Percentiles rank a stretch among this genome's conserved stretches.
These are phyloP conservation scores for Nasonia giraulti DNA, from an alignment of 1,140 invertebrate species.

Conservation along the genomic window DNA sequence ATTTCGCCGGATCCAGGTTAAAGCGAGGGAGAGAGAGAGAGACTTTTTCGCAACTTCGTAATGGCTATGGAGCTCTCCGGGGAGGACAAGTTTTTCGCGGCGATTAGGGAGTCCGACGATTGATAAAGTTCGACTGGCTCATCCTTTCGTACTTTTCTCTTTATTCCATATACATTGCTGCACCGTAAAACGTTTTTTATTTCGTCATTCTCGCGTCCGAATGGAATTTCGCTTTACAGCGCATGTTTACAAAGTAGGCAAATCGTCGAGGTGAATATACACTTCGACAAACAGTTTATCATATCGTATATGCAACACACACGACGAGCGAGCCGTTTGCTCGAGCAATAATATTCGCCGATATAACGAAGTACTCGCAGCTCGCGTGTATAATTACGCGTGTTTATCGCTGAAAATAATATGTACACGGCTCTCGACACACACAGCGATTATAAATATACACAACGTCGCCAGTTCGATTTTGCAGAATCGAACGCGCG, in stretches of 20 bases:
- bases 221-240: not conserved
- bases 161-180: too few relatives aligned
- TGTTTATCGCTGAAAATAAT: not conserved
- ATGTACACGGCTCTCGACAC: not conserved
- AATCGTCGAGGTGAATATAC: not conserved
- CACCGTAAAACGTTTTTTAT: not conserved
- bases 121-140: constrained; percentile 14
- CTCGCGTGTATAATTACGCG: not conserved
- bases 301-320: not conserved
- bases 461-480: not conserved
- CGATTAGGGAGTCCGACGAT: not conserved
- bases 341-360: not conserved
- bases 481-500: not conserved
- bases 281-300: not conserved
- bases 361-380: too few relatives aligned
- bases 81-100: not conserved
- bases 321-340: not conserved
- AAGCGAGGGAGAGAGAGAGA: not conserved
- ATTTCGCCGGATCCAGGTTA: constrained; percentile 14
- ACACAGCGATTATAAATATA: not conserved
- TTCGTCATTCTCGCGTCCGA: not conserved
- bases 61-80: not conserved
- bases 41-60: not conserved
- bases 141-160: not conserved
- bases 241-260: not conserved